Conservation (phyloP, 2,797 vertebrate species). For the Aythya fuligula region DNA sequence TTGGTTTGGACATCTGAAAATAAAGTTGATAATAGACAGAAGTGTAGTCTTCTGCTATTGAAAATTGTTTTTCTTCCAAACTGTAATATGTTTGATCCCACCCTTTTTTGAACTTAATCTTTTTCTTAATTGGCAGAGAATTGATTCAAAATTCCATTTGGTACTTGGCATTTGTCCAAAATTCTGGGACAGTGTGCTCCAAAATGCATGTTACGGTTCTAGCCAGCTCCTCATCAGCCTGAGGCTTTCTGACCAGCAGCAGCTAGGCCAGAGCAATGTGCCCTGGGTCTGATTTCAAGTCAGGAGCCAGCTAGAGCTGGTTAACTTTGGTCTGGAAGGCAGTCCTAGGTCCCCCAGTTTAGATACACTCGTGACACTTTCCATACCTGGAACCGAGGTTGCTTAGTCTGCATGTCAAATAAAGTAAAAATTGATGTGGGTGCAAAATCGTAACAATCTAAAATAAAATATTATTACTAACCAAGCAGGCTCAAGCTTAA, state of each 20-base stretch:
- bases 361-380: background rate
- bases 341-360: background rate
- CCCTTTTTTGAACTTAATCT: background rate
- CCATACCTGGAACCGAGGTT: background rate
- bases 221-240: background rate
- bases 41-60: background rate
- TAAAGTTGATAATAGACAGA: background rate
- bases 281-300: background rate
- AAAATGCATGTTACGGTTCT: background rate
- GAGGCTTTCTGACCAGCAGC: background rate
- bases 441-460: background rate
- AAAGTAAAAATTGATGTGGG: fast-evolving
- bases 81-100: background rate
- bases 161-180: background rate
- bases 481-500: background rate
- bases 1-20: constrained; percentile 47
- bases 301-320: background rate
- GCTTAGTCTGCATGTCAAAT: background rate
- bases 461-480: background rate
- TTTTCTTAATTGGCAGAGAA: background rate
- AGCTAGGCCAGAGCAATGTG: background rate
- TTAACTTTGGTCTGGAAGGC: background rate
- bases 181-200: background rate
- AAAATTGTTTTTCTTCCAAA: background rate
- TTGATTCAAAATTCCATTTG: background rate